phyloP scores from a whole-genome alignment of 92 coral and sea anemone genomes.

The Diadumene lineata region DNA sequence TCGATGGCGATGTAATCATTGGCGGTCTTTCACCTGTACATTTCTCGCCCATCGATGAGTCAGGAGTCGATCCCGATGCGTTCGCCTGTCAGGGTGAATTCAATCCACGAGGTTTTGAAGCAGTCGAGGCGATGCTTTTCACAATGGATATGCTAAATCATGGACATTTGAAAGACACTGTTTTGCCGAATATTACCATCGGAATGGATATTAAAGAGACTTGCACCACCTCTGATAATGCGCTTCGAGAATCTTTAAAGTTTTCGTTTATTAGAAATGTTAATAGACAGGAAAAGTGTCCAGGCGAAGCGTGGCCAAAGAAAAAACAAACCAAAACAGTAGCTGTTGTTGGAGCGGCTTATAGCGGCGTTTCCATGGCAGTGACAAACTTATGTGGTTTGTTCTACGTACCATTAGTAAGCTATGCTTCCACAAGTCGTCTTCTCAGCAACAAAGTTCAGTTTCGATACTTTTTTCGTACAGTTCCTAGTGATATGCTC shows the following conservation, averaged over 20 bases:
- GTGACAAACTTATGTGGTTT: conserved; percentile 81
- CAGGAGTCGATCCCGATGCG: conserved; percentile 58
- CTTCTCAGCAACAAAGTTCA: conserved; percentile 71
- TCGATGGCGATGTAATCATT: conserved; percentile 76
- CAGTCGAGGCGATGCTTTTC: conserved; percentile 87
- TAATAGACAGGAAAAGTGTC: conserved; percentile 50
- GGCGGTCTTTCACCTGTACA: conserved; percentile 93
- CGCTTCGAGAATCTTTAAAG: conserved; percentile 83
- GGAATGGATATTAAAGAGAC: conserved; percentile 91
- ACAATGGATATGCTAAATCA: conserved; percentile 84
- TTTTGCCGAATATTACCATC: conserved; percentile 80
- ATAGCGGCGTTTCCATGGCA: conserved; percentile 87
- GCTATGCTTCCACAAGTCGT: conserved; percentile 86
- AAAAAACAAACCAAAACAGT: conserved; percentile 47
- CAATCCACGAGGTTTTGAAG: conserved; percentile 83
- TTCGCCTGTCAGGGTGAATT: conserved; percentile 66
- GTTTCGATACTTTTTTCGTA: conserved; percentile 72
- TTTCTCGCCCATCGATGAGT: conserved; percentile 77
- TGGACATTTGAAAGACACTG: conserved; percentile 61
- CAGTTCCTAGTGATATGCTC: conserved; percentile 82
- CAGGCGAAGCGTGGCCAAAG: conserved; percentile 24
- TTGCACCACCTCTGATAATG: conserved; percentile 79
- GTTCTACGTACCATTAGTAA: conserved; percentile 76
- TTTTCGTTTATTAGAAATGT: conserved; percentile 79
- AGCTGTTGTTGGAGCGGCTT: conserved; percentile 86